Conservation (phyloP, 2,888 invertebrate genomes). For the Danaus chrysippus region DNA sequence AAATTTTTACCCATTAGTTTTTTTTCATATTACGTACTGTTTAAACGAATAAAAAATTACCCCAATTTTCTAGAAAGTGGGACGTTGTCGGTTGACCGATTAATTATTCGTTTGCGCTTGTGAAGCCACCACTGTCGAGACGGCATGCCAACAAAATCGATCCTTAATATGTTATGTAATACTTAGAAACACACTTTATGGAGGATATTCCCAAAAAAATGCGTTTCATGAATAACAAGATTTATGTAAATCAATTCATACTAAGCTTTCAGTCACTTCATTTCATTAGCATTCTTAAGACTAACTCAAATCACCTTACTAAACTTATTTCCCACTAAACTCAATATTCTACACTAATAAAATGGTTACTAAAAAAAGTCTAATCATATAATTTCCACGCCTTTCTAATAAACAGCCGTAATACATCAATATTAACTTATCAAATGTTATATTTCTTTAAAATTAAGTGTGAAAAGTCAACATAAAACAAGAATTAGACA, state of each 20-base stretch:
- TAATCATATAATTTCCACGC: no score
- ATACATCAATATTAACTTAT: not conserved
- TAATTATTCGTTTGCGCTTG: constrained; percentile 68
- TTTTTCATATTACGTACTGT: not conserved
- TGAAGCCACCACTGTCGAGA: constrained; percentile 48
- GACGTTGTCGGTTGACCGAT: constrained; percentile 61
- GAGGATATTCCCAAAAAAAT: no score
- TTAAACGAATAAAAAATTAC: constrained; percentile 31
- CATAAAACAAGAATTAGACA: constrained; percentile 5
- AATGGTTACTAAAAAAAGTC: no score
- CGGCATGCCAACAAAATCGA: constrained; percentile 60
- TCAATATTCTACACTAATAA: no score
- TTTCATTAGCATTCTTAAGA: no score
- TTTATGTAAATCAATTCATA: no score
- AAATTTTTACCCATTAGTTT: no score
- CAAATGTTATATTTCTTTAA: not conserved
- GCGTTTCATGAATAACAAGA: no score
- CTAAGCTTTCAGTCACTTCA: no score
- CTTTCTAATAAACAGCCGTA: no score
- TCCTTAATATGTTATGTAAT: constrained; percentile 54
- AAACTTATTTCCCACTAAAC: no score
- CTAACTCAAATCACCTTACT: no score
- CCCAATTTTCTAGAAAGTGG: constrained; percentile 56
- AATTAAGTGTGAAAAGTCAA: constrained; percentile 1
- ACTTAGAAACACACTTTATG: constrained; percentile 6